Base-by-base conservation (phyloP, 2,113 vertebrate genomes). In the Aldabrachelys gigantea region DNA sequence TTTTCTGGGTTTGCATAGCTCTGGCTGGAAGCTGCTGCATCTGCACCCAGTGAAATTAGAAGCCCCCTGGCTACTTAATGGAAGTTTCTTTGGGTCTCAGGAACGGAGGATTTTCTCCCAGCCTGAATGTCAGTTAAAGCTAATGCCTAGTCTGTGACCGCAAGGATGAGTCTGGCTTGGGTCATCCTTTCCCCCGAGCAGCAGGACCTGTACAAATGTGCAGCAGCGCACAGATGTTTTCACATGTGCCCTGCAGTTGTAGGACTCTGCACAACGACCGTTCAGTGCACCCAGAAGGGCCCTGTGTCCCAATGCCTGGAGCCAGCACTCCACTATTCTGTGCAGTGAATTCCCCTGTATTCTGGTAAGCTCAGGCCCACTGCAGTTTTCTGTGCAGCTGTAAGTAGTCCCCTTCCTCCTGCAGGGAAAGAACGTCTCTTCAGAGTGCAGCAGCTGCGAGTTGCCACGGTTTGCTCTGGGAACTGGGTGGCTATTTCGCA, bases 291-390 rank as follows among this genome's bases (percentile, higher is more conserved):
- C 62, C 62, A 35, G 31, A n/a, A 69, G 35, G 62, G 62, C 16
- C 16, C 62, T 17, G 35, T 19, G 16, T 16, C 29, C 29, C 31
- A 3, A 35, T 62, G 29, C 38, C 22, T 10, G 10, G n/a, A 22
- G 72, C 22, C 41, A 22, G 72, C 10, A 38, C 72, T 0, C 0
- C 24, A 56, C 29, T 0, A 1, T 50, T 41, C 3, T 0, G 31
- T 25, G 10, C 44, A 35, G 10, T 6, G 76, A 47, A 9, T 6
- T 69, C 27, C 27, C 27, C 69, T 1, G 0, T 8, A 54, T 31
- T 79, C 24, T 8, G 0, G 49, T 38, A 2, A 14, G 8, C 31
- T 13, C 56, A 10, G 29, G 5, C 1, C 80, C 14, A 25, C 65
- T 35, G 49, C 0, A 0, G 49, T 49, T 89, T 54, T 57, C 35